These are phyloP conservation scores for Thumatha senex DNA, from an alignment of 2,888 invertebrate species.

Conservation along the genomic window DNA sequence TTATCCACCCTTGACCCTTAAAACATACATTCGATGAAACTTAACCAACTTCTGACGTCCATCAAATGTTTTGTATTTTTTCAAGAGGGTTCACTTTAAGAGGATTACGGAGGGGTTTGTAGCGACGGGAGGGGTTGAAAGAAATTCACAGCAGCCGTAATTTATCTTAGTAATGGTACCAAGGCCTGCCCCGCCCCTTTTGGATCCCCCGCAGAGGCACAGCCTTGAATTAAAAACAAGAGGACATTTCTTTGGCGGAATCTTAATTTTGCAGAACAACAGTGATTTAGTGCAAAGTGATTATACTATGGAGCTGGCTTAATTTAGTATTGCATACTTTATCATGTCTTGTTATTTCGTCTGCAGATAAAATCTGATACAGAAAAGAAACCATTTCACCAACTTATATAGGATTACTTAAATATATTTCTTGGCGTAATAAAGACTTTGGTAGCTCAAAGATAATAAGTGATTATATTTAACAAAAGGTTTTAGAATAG, in stretches of 20 bases:
- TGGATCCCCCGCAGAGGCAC: constrained; percentile 62
- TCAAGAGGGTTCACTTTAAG: constrained; percentile 55
- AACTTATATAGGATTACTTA: no score
- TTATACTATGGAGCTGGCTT: constrained; percentile 20
- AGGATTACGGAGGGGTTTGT: constrained; percentile 47
- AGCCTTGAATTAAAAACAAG: constrained; percentile 63
- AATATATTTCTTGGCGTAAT: no score
- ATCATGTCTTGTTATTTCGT: not conserved
- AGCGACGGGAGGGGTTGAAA: constrained; percentile 36
- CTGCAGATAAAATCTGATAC: not conserved
- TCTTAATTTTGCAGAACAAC: constrained; percentile 67
- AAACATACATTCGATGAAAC: constrained; percentile 4
- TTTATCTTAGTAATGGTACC: constrained; percentile 75
- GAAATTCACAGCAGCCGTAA: constrained; percentile 60
- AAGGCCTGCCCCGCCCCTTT: constrained; percentile 69
- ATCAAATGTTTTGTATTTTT: constrained; percentile 17
- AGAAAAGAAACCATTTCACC: not conserved
- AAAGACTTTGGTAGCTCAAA: no score
- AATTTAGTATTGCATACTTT: constrained; percentile 1
- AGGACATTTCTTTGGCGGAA: constrained; percentile 49
- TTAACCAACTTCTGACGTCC: constrained; percentile 11
- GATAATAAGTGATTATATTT: no score
- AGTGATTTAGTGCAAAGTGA: constrained; percentile 65
- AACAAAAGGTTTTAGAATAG: no score
- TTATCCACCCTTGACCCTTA: constrained; percentile 3